Percentiles rank a stretch among this genome's conserved stretches.
Evolutionary conservation across 2,113 vertebrate genomes (phyloP).

Genomic region (Phyllostomus discolor): DNA sequence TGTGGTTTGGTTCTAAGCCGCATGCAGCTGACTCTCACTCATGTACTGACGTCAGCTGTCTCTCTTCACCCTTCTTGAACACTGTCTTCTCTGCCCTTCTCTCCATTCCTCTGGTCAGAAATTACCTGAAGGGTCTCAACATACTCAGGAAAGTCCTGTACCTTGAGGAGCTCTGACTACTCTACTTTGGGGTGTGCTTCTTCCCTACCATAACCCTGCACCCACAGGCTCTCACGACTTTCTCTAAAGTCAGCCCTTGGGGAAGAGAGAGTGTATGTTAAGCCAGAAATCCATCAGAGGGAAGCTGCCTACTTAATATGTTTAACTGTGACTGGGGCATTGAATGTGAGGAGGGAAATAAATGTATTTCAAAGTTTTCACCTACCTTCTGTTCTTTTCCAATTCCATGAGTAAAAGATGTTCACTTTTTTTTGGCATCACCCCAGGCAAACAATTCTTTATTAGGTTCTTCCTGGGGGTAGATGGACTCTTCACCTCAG

Average conservation of each 20-base stretch:
- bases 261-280: background rate
- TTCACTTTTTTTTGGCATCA: background rate
- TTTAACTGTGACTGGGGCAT: background rate
- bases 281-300: background rate
- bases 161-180: background rate
- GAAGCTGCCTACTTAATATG: background rate
- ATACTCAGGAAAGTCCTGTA: background rate
- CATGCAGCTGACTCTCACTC: background rate
- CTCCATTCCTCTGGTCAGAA: slow-evolving; percentile 2
- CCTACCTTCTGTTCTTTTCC: background rate
- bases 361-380: background rate
- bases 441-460: background rate
- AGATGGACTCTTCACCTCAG: background rate
- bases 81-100: background rate
- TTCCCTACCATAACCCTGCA: background rate
- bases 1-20: background rate
- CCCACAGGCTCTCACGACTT: background rate
- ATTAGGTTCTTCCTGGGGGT: background rate
- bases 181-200: background rate
- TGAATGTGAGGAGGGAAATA: background rate
- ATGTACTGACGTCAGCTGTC: background rate
- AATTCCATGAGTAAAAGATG: background rate
- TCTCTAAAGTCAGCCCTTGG: background rate
- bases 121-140: background rate
- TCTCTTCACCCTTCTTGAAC: background rate